Conservation (phyloP, 1,140 invertebrate species). For the Drosophila repletoides region DNA sequence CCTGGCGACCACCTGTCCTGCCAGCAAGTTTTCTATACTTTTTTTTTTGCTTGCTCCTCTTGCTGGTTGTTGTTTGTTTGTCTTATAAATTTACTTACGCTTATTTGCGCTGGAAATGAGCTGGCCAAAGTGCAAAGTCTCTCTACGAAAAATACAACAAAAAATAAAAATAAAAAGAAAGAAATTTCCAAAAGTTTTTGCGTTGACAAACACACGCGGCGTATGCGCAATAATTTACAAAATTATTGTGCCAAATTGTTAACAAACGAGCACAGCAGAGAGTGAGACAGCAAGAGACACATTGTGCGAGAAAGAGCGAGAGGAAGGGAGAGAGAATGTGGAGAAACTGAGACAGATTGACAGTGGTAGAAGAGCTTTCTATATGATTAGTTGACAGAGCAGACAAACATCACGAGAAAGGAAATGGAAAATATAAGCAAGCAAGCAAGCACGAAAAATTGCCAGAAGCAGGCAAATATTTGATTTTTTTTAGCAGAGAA, state of each 20-base stretch:
- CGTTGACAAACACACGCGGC: slow-evolving; percentile 64
- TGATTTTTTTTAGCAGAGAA: not conserved
- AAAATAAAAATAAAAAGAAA: not conserved
- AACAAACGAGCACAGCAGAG: slow-evolving; percentile 6
- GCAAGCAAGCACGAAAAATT: slow-evolving; percentile 18
- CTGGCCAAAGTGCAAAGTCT: slow-evolving; percentile 49
- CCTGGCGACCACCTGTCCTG: slow-evolving; percentile 32
- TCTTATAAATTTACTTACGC: slow-evolving; percentile 79
- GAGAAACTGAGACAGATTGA: slow-evolving; percentile 3
- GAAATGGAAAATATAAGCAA: not conserved
- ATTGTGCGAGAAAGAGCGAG: not conserved
- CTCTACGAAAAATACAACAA: not conserved
- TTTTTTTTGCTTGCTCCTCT: slow-evolving; percentile 2
- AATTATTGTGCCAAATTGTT: slow-evolving; percentile 58
- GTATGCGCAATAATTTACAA: slow-evolving; percentile 73
- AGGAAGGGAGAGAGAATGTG: not conserved
- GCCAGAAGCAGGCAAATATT: slow-evolving; percentile 28
- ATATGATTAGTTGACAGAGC: slow-evolving; percentile 74
- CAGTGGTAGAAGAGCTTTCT: slow-evolving; percentile 49
- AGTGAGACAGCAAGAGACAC: no score
- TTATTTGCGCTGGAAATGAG: slow-evolving; percentile 76
- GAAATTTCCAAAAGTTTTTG: slow-evolving; percentile 3
- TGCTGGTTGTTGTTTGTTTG: slow-evolving; percentile 61
- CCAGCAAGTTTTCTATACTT: slow-evolving; percentile 48
- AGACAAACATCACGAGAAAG: not conserved